Conservation (phyloP, 2,888 invertebrate genomes). For the Dicroscelio sp. region DNA sequence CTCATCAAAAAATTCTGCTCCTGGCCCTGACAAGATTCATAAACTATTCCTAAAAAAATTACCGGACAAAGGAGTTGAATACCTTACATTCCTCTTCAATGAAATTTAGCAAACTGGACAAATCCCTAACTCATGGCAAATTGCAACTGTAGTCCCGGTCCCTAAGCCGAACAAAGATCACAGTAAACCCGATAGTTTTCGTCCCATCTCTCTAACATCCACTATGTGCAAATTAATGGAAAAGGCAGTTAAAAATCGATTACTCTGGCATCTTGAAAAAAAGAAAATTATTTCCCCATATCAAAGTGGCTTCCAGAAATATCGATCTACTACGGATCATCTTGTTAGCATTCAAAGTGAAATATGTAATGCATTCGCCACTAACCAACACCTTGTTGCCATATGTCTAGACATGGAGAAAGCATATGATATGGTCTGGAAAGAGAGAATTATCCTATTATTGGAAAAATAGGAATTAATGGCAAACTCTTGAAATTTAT, state of each 20-base stretch:
- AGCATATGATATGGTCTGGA: conserved; percentile 80
- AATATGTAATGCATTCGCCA: conserved; percentile 65
- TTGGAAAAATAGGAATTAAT: conserved; percentile 43
- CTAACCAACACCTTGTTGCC: conserved; percentile 67
- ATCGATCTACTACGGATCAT: conserved; percentile 62
- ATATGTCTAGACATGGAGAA: conserved; percentile 65
- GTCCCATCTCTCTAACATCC: conserved; percentile 60
- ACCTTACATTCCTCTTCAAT: conserved; percentile 35
- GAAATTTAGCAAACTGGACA: background rate
- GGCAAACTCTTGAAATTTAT: conserved; percentile 57
- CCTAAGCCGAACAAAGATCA: conserved; percentile 49
- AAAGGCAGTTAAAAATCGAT: conserved; percentile 60
- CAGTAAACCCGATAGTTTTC: conserved; percentile 41
- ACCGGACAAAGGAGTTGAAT: conserved; percentile 16
- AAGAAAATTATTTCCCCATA: conserved; percentile 41
- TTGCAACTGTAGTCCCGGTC: conserved; percentile 47
- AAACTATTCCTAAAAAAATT: conserved; percentile 71
- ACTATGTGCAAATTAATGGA: conserved; percentile 70
- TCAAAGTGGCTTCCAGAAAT: conserved; percentile 39
- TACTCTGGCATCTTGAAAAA: conserved; percentile 40
- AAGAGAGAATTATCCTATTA: conserved; percentile 58
- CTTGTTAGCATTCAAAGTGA: conserved; percentile 65
- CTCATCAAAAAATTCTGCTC: conserved; percentile 66
- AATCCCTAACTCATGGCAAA: conserved; percentile 35
- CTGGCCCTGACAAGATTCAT: conserved; percentile 76